A percentile compares a stretch with the other conserved stretches of the same genome.
Conservation (phyloP, 2,888 invertebrate species). For the Unio pictorum region DNA sequence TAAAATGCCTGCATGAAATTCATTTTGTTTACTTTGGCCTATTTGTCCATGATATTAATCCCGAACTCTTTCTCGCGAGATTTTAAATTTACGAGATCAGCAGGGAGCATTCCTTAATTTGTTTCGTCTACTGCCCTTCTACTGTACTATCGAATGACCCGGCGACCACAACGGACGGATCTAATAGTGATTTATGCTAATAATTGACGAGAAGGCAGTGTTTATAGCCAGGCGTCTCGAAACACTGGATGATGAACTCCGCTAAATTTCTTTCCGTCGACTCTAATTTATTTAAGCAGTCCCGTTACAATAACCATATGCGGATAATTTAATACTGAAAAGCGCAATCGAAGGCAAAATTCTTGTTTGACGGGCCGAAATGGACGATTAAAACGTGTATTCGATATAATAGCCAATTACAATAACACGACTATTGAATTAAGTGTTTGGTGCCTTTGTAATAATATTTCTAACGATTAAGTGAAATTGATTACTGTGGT, state of each 20-base stretch:
- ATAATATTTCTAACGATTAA: slow-evolving; percentile 31
- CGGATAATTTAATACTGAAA: slow-evolving; percentile 51
- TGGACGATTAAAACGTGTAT: slow-evolving; percentile 37
- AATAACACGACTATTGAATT: slow-evolving; percentile 41
- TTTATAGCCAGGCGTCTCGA: slow-evolving; percentile 30
- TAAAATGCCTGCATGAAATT: too few relatives aligned
- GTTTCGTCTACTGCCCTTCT: too few relatives aligned
- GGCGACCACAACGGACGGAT: slow-evolving; percentile 4
- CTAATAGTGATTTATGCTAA: slow-evolving; percentile 37
- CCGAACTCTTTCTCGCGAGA: too few relatives aligned
- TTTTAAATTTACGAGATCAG: too few relatives aligned
- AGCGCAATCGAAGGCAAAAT: slow-evolving; percentile 26
- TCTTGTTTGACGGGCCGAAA: slow-evolving; percentile 34
- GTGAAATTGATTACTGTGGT: slow-evolving; percentile 18
- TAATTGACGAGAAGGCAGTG: slow-evolving; percentile 34
- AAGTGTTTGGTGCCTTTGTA: slow-evolving; percentile 26
- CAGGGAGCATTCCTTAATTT: too few relatives aligned
- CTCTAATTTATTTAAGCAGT: slow-evolving; percentile 37
- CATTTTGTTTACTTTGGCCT: too few relatives aligned
- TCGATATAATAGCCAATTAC: slow-evolving; percentile 39
- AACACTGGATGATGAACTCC: slow-evolving; percentile 13
- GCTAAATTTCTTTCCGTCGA: slow-evolving; percentile 33
- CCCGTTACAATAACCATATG: slow-evolving; percentile 50
- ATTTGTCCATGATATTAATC: too few relatives aligned
- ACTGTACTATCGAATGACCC: too few relatives aligned